Conservation (phyloP, 1,140 invertebrate genomes). For the Eumaeus atala region DNA sequence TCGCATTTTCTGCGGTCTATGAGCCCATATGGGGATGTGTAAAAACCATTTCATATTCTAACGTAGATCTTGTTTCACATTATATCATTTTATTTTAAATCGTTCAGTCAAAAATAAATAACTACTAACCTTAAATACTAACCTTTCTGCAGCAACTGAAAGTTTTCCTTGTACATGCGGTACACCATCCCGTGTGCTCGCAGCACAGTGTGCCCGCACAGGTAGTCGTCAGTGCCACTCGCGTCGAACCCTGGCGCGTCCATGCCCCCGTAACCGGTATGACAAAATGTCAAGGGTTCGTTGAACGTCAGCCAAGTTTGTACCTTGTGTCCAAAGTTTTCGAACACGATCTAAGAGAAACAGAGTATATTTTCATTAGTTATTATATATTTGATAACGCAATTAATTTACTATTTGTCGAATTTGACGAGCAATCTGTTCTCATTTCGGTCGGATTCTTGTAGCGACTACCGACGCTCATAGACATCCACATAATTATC, state of each 20-base stretch:
- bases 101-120: no score
- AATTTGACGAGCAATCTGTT: no score
- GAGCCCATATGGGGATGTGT: no score
- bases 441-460: no score
- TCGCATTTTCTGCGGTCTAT: no score
- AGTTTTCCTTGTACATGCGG: constrained; percentile 54
- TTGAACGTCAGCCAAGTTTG: constrained; percentile 73
- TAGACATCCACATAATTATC: no score
- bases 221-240: constrained; percentile 62
- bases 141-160: constrained; percentile 33
- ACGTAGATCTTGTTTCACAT: no score
- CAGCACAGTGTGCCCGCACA: constrained; percentile 67
- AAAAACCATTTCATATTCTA: no score
- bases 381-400: not conserved
- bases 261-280: constrained; percentile 60
- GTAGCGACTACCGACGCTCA: no score
- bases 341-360: constrained; percentile 65
- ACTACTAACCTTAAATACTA: not conserved
- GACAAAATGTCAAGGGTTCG: constrained; percentile 67
- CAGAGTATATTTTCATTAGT: not conserved
- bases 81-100: no score
- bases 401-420: no score
- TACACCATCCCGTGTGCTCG: constrained; percentile 61
- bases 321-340: constrained; percentile 75
- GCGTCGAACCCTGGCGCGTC: constrained; percentile 59